These are phyloP conservation scores for Zophobas morio DNA, from an alignment of 1,140 invertebrate species.

Conservation along the genomic window DNA sequence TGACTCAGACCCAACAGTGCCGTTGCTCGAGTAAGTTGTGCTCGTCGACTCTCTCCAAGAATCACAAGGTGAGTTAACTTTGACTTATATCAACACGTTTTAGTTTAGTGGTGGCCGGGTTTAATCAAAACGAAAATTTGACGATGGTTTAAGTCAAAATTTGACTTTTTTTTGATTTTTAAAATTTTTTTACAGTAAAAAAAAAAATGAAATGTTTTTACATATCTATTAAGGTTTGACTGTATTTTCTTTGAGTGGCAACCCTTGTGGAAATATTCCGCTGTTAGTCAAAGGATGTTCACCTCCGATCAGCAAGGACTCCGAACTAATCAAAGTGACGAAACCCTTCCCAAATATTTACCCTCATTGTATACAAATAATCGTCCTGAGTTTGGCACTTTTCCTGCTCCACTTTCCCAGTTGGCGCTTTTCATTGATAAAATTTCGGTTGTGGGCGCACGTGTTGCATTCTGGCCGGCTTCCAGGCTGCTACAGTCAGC, in stretches of 20 bases:
- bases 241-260: too few relatives aligned
- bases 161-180: too few relatives aligned
- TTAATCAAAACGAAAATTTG: too few relatives aligned
- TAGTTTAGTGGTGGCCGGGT: too few relatives aligned
- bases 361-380: not conserved
- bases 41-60: not conserved
- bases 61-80: not conserved
- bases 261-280: not conserved
- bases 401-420: not conserved
- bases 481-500: not conserved
- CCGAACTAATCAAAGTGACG: too few relatives aligned
- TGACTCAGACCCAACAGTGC: conserved; percentile 25
- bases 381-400: not conserved
- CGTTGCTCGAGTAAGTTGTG: conserved; percentile 9
- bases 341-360: not conserved
- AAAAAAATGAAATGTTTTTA: too few relatives aligned
- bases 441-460: not conserved
- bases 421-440: not conserved
- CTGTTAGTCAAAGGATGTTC: not conserved
- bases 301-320: not conserved
- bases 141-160: too few relatives aligned
- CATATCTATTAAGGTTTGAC: too few relatives aligned
- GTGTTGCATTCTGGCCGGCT: not conserved
- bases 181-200: too few relatives aligned
- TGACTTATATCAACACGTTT: too few relatives aligned